These are phyloP conservation scores for Pristionchus entomophagus DNA, from an alignment of 2,888 invertebrate species.

Conservation along the genomic window DNA sequence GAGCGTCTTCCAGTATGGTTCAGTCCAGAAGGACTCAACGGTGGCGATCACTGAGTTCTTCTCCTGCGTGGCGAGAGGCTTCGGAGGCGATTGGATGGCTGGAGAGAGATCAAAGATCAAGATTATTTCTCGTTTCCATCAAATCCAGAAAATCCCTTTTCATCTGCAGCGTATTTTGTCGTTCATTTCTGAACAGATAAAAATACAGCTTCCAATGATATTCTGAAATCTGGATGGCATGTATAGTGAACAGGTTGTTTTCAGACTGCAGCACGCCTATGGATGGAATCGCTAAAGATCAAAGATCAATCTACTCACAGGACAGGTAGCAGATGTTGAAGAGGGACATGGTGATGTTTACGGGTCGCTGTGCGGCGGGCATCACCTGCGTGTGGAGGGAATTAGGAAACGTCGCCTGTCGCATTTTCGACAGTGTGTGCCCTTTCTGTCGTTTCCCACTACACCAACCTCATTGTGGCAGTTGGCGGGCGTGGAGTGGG, in stretches of 20 bases:
- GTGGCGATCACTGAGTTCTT: conserved; percentile 67
- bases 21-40: conserved; percentile 73
- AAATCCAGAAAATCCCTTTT: too few relatives aligned
- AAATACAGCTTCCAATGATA: too few relatives aligned
- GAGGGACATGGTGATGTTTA: conserved; percentile 61
- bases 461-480: conserved; percentile 58
- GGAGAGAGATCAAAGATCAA: conserved; percentile 51
- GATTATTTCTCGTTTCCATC: neutral
- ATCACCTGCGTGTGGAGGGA: neutral
- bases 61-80: conserved; percentile 65
- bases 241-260: too few relatives aligned
- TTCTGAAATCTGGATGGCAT: too few relatives aligned
- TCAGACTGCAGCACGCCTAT: too few relatives aligned
- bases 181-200: too few relatives aligned
- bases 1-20: conserved; percentile 71
- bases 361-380: conserved; percentile 51
- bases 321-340: conserved; percentile 59
- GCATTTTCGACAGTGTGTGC: conserved; percentile 2
- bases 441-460: neutral
- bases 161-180: too few relatives aligned
- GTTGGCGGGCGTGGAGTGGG: conserved; percentile 63
- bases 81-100: conserved; percentile 71
- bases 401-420: conserved; percentile 9
- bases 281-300: neutral
- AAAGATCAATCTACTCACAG: conserved; percentile 15